Evolutionary conservation across 1,140 invertebrate species (phyloP).

Genomic region (Ostrea edulis): DNA sequence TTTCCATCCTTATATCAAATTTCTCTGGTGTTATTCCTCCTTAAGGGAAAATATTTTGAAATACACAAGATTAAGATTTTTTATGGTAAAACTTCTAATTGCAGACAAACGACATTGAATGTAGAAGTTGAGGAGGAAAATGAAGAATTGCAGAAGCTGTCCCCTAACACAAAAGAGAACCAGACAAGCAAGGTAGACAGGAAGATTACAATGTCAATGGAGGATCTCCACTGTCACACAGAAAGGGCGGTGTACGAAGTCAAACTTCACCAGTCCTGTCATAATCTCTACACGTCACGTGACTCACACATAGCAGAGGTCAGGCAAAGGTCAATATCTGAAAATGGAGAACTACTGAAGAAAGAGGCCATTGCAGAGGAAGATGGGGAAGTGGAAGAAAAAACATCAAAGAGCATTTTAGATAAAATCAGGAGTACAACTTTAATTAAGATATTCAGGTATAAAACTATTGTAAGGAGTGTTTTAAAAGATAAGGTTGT

Average conservation of each 20-base stretch:
- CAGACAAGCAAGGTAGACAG: neutral
- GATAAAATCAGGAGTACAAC: conserved; percentile 29
- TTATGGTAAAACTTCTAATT: neutral
- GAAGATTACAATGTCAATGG: conserved; percentile 56
- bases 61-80: no score
- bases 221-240: conserved; percentile 59
- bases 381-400: neutral
- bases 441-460: conserved; percentile 34
- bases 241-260: conserved; percentile 48
- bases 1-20: no score
- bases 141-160: conserved; percentile 3
- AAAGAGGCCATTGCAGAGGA: neutral
- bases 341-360: neutral
- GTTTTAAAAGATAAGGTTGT: neutral
- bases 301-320: neutral
- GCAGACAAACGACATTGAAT: neutral
- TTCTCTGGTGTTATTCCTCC: no score
- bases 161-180: neutral
- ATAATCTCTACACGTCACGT: neutral
- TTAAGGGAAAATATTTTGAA: no score
- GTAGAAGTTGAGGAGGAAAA: neutral
- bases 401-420: neutral
- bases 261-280: conserved; percentile 29
- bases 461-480: neutral
- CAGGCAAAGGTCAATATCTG: conserved; percentile 10